Conservation (phyloP, 2,888 invertebrate genomes). For the Drosophila nigricruria region DNA sequence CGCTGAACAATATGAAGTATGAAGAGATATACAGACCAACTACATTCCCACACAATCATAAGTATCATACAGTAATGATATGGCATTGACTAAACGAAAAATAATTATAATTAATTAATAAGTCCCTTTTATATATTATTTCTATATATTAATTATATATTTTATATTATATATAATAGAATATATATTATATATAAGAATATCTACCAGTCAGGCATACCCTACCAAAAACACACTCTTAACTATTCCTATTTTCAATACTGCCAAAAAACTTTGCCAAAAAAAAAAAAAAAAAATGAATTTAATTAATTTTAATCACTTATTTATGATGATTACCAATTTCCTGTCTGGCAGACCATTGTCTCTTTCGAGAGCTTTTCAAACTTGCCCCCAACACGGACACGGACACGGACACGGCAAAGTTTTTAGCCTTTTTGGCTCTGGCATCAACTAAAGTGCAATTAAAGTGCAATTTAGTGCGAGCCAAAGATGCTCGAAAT, state of each 20-base stretch:
- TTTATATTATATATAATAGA: no score
- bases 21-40: no score
- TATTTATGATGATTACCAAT: constrained; percentile 84
- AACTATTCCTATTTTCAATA: background rate
- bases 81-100: no score
- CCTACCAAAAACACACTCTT: background rate
- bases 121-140: no score
- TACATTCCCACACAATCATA: no score
- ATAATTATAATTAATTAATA: no score
- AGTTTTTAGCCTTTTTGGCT: constrained; percentile 51
- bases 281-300: constrained; percentile 60
- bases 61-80: no score
- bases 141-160: no score
- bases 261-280: constrained; percentile 34
- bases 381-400: constrained; percentile 43
- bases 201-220: background rate
- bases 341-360: constrained; percentile 57
- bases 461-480: constrained; percentile 79
- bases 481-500: constrained; percentile 39
- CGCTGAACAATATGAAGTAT: no score
- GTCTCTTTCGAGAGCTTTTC: constrained; percentile 18
- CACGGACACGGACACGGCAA: constrained; percentile 24
- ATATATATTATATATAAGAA: background rate
- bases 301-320: constrained; percentile 84
- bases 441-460: constrained; percentile 68